Base-by-base conservation (phyloP, 2,888 invertebrate genomes). In the Notodonta ziczac region DNA sequence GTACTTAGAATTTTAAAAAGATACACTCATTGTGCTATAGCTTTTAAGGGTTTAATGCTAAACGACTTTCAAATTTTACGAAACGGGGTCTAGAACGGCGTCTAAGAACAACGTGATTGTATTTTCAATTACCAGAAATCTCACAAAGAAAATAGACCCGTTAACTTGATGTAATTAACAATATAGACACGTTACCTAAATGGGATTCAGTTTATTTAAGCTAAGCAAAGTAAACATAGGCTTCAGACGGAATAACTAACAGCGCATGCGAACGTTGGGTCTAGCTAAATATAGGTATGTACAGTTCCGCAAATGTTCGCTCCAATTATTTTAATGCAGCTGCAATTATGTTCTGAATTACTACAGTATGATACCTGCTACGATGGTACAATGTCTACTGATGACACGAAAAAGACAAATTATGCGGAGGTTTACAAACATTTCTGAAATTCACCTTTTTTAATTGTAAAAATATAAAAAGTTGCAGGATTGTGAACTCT, bases 261-360 rank as follows among this genome's bases (percentile, higher is more conserved):
- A 16, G 50, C 40, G n/a, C 24, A 56, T 51, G 48, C 48, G 14
- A 44, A 44, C 46, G 42, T 13, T 53, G 51, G 40, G 16, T 16
- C 63, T 51, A 56, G 16, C 13, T 39, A 55, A 59, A 60, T 63
- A 56, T 58, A 59, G n/a, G 1, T 42, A 35, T 7, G 8, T 42
- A 42, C 42, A 46, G 51, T 57, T 35, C 57, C 16, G 5, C 50
- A 48, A n/a, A 48, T 48, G 50, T 50, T 16, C n/a, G 9, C 57
- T 55, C 51, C 59, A 3, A 13, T n/a, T 46, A 46, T n/a, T n/a
- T n/a, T 13, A 4, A 46, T 46, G 13, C 13, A 46, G 10, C 44
- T 13, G n/a, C 12, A 46, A 13, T 46, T 46, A 13, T 13, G n/a
- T 46, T 46, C 13, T 0, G n/a, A 10, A n/a, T 46, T 5, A 13